These are phyloP conservation scores for Actias luna DNA, from an alignment of 2,888 invertebrate species.

Conservation along the genomic window DNA sequence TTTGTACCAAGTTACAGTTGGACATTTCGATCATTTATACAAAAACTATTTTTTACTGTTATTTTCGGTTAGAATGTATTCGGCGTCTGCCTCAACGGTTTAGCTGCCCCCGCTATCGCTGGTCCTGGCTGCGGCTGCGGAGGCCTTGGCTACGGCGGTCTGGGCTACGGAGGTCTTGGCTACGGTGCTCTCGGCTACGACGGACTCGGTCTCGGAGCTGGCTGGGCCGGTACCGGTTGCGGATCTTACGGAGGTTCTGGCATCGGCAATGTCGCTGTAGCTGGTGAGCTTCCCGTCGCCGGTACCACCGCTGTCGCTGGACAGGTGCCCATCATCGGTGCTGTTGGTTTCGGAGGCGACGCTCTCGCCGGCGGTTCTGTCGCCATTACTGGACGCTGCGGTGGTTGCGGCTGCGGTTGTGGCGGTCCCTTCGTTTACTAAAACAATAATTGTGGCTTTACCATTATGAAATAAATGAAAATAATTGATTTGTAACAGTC, in stretches of 20 bases:
- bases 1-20: no score
- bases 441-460: background rate
- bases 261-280: constrained; percentile 38
- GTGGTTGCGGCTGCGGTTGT: constrained; percentile 34
- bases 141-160: background rate
- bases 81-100: constrained; percentile 12
- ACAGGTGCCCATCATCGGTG: constrained; percentile 41
- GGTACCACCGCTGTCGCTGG: constrained; percentile 40
- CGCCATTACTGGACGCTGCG: constrained; percentile 31
- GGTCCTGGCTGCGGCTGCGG: background rate
- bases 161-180: no score
- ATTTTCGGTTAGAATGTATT: constrained; percentile 18
- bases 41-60: background rate
- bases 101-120: background rate
- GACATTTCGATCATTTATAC: no score
- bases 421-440: constrained; percentile 22
- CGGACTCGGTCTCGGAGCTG: constrained; percentile 18
- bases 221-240: constrained; percentile 13
- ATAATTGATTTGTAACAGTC: background rate
- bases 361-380: constrained; percentile 33
- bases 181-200: constrained; percentile 5
- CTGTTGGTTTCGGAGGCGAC: constrained; percentile 28
- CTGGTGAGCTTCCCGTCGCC: constrained; percentile 39
- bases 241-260: constrained; percentile 12
- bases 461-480: background rate